Conservation (phyloP, 37 sponge, comb jelly and placozoan genomes). For the Halichondria panicea region DNA sequence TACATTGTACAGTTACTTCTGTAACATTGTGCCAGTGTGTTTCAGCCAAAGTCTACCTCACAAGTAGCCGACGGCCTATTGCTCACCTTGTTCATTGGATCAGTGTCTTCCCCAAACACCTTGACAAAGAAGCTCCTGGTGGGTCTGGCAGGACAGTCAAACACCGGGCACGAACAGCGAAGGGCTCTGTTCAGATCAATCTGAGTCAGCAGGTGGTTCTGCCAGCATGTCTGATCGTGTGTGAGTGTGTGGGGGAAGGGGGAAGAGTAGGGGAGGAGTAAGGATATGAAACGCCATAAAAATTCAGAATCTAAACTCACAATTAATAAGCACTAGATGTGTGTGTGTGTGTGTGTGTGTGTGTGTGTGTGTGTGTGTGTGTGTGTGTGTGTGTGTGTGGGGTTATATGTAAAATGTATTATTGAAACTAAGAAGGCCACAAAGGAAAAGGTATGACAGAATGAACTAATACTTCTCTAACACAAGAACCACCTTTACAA, state of each 20-base stretch:
- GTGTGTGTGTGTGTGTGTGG: too few species aligned
- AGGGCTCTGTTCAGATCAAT: slow-evolving; percentile 16
- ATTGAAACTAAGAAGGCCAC: background rate
- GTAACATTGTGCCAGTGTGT: too few species aligned
- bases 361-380: too few species aligned
- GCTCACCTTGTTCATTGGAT: slow-evolving; percentile 38
- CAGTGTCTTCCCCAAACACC: slow-evolving; percentile 15
- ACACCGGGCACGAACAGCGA: slow-evolving; percentile 20
- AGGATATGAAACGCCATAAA: background rate
- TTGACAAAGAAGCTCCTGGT: slow-evolving; percentile 33
- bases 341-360: background rate
- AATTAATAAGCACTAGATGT: background rate
- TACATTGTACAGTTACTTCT: too few species aligned
- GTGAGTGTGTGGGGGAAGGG: too few species aligned
- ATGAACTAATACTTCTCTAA: too few species aligned
- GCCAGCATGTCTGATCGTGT: slow-evolving; percentile 57
- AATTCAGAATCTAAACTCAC: background rate
- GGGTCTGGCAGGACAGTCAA: slow-evolving; percentile 32
- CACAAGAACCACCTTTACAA: too few species aligned
- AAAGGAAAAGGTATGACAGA: too few species aligned
- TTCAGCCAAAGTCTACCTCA: too few species aligned
- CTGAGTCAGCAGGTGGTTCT: slow-evolving; percentile 32
- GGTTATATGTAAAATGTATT: too few species aligned
- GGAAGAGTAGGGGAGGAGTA: background rate
- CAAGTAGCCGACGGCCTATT: too few species aligned